Conservation (phyloP, 1,140 invertebrate genomes). For the Trichogramma pretiosum region DNA sequence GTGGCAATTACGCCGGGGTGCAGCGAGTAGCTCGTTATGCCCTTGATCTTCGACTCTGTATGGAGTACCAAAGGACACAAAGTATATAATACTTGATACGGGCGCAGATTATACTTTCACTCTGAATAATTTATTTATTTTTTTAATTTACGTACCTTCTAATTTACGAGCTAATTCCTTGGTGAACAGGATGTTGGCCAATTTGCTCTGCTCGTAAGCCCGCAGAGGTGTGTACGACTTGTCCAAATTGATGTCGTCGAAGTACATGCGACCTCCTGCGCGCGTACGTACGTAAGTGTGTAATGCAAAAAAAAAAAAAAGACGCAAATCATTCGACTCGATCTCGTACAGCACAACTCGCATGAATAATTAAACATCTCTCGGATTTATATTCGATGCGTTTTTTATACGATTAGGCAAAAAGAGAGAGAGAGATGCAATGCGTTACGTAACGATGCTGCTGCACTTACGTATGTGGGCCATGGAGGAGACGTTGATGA, state of each 20-base stretch:
- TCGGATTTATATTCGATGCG: too few relatives aligned
- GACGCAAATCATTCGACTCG: neutral
- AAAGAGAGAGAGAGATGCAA: too few relatives aligned
- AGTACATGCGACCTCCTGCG: constrained; percentile 57
- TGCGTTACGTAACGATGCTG: too few relatives aligned
- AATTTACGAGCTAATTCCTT: constrained; percentile 52
- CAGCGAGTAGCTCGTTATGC: constrained; percentile 58
- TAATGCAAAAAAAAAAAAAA: neutral
- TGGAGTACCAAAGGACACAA: too few relatives aligned
- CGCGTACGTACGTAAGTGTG: too few relatives aligned
- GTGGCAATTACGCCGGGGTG: constrained; percentile 69
- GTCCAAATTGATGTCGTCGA: constrained; percentile 60
- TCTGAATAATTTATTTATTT: neutral
- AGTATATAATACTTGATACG: too few relatives aligned
- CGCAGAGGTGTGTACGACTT: constrained; percentile 50
- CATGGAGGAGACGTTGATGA: constrained; percentile 61
- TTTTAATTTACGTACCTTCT: constrained; percentile 38
- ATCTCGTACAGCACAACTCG: too few relatives aligned
- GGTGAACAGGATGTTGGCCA: constrained; percentile 68
- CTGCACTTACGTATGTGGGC: constrained; percentile 50
- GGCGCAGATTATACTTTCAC: too few relatives aligned
- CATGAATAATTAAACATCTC: too few relatives aligned
- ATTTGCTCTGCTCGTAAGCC: constrained; percentile 64
- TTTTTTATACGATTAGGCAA: too few relatives aligned
- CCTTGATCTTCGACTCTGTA: constrained; percentile 40